Base-by-base conservation (phyloP, 2,113 vertebrate genomes). In the Malaclemys terrapin region DNA sequence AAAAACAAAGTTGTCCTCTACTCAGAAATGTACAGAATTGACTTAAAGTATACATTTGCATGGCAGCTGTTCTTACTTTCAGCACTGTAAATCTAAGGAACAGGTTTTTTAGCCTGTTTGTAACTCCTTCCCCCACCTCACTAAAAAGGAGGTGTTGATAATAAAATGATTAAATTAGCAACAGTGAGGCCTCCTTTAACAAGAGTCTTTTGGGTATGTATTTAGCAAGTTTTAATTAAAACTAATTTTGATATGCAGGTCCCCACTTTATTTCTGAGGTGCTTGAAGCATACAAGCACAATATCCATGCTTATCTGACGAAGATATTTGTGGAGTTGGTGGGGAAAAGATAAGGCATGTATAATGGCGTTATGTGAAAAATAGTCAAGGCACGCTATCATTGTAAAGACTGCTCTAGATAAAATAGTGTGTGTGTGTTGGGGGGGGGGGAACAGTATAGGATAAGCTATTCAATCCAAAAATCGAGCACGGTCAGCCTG, bases 121-220 rank as follows among this genome's bases (percentile, higher is more conserved):
- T 92, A 84, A 84, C 80, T 65, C 80, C 53, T 72, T 88, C 12
- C 53, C 54, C 84, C 94, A 72, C 91, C 84, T 57, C 11, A 85
- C 19, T 69, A 95, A 88, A 90, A 96, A 80, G 12, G 91, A 78
- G 10, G 24, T 79, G 53, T 38, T 50, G 82, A 91, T 75, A 97
- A 95, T 94, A 95, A 97, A 97, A 95, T 69, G 88, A 94, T 38
- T 25, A 95, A 92, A 50, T 89, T 88, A 95, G 78, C 75, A 42
- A 62, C 93, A 38, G 38, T 91, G 75, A 92, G 62, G 53, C 31
- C 88, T 95, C 56, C 89, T 93, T 94, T 93, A 59, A 93, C n/a
- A 52, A 80, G 84, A 89, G 8, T 54, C 78, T 53, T 80, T 53
- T 8, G 88, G 45, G 50, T 85, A 88, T 42, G 8, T 8, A 50